Evolutionary conservation across 2,113 vertebrate species (phyloP).

Genomic region (Entelurus aequoreus): DNA sequence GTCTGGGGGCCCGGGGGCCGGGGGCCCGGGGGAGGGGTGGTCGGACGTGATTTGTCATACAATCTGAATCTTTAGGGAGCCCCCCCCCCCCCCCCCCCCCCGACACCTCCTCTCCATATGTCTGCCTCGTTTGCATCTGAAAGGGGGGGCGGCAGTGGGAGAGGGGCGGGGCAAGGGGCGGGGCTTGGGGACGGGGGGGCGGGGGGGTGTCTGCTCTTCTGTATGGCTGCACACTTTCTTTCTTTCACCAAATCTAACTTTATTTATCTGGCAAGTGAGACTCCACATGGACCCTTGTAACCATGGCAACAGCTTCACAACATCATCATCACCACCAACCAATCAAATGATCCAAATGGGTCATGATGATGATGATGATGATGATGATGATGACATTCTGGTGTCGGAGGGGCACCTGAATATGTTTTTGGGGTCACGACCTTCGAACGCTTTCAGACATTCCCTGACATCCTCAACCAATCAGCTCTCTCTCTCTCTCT

Average conservation of each 20-base stretch:
- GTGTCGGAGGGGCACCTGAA: background rate
- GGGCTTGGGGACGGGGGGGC: background rate
- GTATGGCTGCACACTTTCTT: too few relatives aligned
- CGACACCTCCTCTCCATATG: constrained; percentile 78
- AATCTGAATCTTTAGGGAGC: constrained; percentile 78
- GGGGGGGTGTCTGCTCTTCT: background rate
- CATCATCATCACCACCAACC: too few relatives aligned
- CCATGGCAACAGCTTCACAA: background rate
- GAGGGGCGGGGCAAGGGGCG: too few relatives aligned
- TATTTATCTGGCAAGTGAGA: too few relatives aligned
- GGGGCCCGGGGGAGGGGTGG: background rate
- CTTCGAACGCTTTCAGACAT: background rate
- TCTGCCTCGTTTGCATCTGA: constrained; percentile 77
- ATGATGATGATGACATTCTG: too few relatives aligned
- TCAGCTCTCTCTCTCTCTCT: background rate
- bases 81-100: constrained; percentile 36
- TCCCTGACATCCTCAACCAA: background rate
- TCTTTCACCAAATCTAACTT: background rate
- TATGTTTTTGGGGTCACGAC: background rate
- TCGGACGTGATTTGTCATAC: constrained; percentile 79
- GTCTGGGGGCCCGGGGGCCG: constrained; percentile 45
- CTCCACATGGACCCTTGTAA: background rate
- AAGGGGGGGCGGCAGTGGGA: constrained; percentile 45
- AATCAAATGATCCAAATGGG: too few relatives aligned
- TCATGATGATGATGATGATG: too few relatives aligned